These are phyloP conservation scores for Dasysyrphus tricinctus DNA, from an alignment of 2,888 invertebrate genomes.

Conservation along the genomic window DNA sequence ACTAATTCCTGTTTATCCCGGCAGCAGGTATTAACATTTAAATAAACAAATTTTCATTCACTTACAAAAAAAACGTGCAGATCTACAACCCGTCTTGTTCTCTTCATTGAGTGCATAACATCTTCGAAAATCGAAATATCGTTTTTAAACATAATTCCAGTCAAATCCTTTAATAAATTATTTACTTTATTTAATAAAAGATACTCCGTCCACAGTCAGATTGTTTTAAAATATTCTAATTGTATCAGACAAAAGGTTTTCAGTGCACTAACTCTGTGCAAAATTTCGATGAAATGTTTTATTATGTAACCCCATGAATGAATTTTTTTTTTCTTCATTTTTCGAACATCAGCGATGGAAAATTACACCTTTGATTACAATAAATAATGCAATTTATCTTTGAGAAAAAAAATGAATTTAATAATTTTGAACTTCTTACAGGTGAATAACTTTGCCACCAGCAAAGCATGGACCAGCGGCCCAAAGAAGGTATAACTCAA, in stretches of 20 bases:
- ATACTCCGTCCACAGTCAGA: background rate
- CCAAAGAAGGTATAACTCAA: conserved; percentile 88
- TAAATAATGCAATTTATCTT: conserved; percentile 55
- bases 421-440: conserved; percentile 79
- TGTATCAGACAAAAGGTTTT: conserved; percentile 42
- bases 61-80: conserved; percentile 34
- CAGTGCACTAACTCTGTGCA: conserved; percentile 46
- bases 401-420: background rate
- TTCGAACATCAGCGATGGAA: conserved; percentile 69
- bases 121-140: conserved; percentile 59
- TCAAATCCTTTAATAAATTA: conserved; percentile 27
- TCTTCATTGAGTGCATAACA: conserved; percentile 64
- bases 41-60: conserved; percentile 29
- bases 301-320: conserved; percentile 80
- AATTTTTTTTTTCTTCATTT: conserved; percentile 43
- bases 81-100: conserved; percentile 25
- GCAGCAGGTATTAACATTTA: conserved; percentile 86
- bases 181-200: conserved; percentile 9
- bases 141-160: conserved; percentile 18
- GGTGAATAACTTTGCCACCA: conserved; percentile 90
- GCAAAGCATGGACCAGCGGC: conserved; percentile 90
- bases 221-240: background rate
- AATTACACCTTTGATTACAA: conserved; percentile 82
- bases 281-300: conserved; percentile 71
- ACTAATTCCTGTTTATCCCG: conserved; percentile 87